Evolutionary conservation across 2,797 vertebrate genomes (phyloP).

Genomic region (Selene dorsalis): DNA sequence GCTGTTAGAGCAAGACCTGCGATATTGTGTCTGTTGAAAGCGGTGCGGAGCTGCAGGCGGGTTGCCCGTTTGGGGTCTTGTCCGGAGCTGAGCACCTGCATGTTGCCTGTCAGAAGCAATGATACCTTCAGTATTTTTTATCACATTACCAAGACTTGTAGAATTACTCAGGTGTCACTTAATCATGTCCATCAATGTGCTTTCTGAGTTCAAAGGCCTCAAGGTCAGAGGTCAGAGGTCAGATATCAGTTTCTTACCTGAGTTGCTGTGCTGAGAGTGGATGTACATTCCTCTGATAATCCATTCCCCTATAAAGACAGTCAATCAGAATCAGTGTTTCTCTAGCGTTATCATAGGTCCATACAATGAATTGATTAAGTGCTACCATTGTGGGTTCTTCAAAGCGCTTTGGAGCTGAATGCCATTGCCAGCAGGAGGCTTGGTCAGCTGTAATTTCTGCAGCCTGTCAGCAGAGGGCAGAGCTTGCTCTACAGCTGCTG

Average conservation of each 20-base stretch:
- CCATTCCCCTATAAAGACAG: conserved; percentile 37
- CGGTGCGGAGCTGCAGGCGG: conserved; percentile 31
- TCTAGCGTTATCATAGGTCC: conserved; percentile 8
- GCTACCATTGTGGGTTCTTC: conserved; percentile 63
- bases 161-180: not conserved
- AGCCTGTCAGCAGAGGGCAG: conserved; percentile 76
- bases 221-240: conserved; percentile 1
- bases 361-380: not conserved
- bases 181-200: not conserved
- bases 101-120: conserved; percentile 57
- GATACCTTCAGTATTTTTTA: not conserved
- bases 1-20: conserved; percentile 57
- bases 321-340: conserved; percentile 28
- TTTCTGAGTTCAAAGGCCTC: conserved; percentile 3
- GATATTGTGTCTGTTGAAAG: conserved; percentile 40
- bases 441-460: conserved; percentile 63
- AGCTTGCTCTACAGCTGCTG: conserved; percentile 31
- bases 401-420: conserved; percentile 23
- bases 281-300: conserved; percentile 38
- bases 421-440: conserved; percentile 20
- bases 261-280: conserved; percentile 44
- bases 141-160: not conserved
- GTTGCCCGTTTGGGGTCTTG: conserved; percentile 58
- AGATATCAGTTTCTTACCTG: conserved; percentile 52
- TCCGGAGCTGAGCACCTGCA: conserved; percentile 30